Conservation (phyloP, 2,888 invertebrate species). For the Pilophorus perplexus region DNA sequence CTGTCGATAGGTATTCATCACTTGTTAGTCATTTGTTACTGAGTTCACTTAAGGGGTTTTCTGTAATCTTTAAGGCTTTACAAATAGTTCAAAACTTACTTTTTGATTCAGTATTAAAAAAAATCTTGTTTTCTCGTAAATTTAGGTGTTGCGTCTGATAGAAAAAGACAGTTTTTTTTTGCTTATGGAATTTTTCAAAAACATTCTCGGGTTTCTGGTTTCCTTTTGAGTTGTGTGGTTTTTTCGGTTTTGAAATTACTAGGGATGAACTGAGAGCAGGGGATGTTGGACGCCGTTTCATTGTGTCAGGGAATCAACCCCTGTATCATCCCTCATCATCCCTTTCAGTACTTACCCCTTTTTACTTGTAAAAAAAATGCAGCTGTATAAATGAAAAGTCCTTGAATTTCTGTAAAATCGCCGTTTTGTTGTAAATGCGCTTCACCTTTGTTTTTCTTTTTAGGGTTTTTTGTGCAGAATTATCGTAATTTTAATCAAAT, state of each 20-base stretch:
- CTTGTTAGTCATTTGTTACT: not conserved
- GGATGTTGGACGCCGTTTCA: too few relatives aligned
- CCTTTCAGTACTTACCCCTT: constrained; percentile 7
- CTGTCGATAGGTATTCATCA: too few relatives aligned
- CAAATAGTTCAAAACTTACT: constrained; percentile 1
- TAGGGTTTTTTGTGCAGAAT: not conserved
- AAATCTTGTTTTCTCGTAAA: constrained; percentile 7
- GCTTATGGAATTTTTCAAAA: constrained; percentile 1
- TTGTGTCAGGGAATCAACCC: too few relatives aligned
- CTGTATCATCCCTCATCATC: not conserved
- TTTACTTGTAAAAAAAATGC: not conserved
- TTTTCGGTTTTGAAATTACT: not conserved
- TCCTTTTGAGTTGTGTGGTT: constrained; percentile 3
- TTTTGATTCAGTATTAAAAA: constrained; percentile 31
- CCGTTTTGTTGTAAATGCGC: not conserved
- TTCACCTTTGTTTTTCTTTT: not conserved
- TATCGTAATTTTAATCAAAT: constrained; percentile 28
- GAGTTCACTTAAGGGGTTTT: not conserved
- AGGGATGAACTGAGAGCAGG: too few relatives aligned
- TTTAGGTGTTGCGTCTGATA: constrained; percentile 28
- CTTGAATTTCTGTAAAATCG: not conserved
- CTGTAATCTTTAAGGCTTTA: not conserved
- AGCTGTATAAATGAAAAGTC: not conserved
- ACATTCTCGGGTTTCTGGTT: not conserved
- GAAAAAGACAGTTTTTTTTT: constrained; percentile 31